phyloP scores from a whole-genome alignment of 1,140 invertebrate species.

The Tetranychus urticae region DNA sequence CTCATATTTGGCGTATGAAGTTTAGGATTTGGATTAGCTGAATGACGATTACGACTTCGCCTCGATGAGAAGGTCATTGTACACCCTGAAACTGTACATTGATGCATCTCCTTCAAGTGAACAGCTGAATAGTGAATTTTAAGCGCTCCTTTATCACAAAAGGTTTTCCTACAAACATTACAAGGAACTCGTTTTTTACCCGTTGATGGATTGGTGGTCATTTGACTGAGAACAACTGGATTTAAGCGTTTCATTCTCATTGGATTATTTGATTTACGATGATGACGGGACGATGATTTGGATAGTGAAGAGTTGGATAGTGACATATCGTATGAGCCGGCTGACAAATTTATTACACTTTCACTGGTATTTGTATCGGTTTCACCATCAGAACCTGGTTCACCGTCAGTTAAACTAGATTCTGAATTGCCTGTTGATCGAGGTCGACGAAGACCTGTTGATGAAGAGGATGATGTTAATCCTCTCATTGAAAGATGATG shows the following conservation, averaged over 20 bases:
- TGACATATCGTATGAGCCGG: background rate
- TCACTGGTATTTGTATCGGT: background rate
- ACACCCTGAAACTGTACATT: constrained; percentile 92
- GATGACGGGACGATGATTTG: constrained; percentile 22
- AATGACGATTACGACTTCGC: constrained; percentile 80
- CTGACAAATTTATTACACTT: constrained; percentile 11
- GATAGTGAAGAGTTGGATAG: constrained; percentile 7
- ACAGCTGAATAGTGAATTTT: constrained; percentile 99
- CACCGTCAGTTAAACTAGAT: constrained; percentile 6
- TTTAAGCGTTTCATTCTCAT: constrained; percentile 66
- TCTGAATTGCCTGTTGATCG: constrained; percentile 9
- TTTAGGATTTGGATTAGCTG: constrained; percentile 94
- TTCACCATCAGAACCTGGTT: background rate
- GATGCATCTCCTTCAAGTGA: constrained; percentile 95
- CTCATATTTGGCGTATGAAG: constrained; percentile 79
- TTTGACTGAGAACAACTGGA: constrained; percentile 60
- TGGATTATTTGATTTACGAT: constrained; percentile 53
- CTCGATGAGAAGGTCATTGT: constrained; percentile 98
- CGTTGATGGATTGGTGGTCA: constrained; percentile 68
- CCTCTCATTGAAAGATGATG: no score
- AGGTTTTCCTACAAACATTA: constrained; percentile 92
- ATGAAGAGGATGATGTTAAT: background rate
- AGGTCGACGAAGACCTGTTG: background rate
- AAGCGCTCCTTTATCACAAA: constrained; percentile 96
- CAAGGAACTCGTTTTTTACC: constrained; percentile 93